These are phyloP conservation scores for Hofmannophila pseudospretella DNA, from an alignment of 2,888 invertebrate genomes.

Conservation along the genomic window DNA sequence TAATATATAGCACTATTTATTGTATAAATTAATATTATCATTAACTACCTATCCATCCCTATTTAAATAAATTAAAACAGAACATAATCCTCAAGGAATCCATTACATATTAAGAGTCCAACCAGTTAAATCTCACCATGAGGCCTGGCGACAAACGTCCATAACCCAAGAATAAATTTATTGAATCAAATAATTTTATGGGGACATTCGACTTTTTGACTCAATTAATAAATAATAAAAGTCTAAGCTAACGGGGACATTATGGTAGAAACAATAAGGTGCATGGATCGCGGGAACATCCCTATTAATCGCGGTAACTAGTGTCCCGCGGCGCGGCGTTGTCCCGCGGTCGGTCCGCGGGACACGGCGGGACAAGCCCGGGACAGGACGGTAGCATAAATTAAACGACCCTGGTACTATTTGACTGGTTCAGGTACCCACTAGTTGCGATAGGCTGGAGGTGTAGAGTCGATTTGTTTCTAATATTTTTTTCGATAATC, in stretches of 20 bases:
- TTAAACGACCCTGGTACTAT: slow-evolving; percentile 25
- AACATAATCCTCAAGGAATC: neutral
- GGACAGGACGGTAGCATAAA: slow-evolving; percentile 40
- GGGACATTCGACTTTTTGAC: slow-evolving; percentile 24
- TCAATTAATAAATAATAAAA: slow-evolving; percentile 63
- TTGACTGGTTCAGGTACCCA: slow-evolving; percentile 8
- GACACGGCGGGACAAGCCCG: slow-evolving; percentile 14
- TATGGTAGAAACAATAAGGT: slow-evolving; percentile 29
- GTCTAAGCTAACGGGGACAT: slow-evolving; percentile 19
- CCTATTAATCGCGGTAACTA: slow-evolving; percentile 49
- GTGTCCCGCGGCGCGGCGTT: slow-evolving; percentile 41
- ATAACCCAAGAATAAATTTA: neutral
- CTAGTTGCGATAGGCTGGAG: slow-evolving; percentile 5
- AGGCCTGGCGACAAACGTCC: too few species aligned
- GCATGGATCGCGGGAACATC: slow-evolving; percentile 22
- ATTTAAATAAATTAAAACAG: too few species aligned
- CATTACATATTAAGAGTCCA: neutral
- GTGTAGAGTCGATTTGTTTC: slow-evolving; percentile 7
- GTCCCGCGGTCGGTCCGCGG: slow-evolving; percentile 12
- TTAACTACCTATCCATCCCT: too few species aligned
- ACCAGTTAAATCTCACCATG: too few species aligned
- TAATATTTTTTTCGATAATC: too few species aligned
- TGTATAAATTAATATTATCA: too few species aligned
- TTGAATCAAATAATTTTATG: slow-evolving; percentile 12
- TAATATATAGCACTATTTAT: too few species aligned